Conservation (phyloP, 2,113 vertebrate genomes). For the Notothenia coriiceps region DNA sequence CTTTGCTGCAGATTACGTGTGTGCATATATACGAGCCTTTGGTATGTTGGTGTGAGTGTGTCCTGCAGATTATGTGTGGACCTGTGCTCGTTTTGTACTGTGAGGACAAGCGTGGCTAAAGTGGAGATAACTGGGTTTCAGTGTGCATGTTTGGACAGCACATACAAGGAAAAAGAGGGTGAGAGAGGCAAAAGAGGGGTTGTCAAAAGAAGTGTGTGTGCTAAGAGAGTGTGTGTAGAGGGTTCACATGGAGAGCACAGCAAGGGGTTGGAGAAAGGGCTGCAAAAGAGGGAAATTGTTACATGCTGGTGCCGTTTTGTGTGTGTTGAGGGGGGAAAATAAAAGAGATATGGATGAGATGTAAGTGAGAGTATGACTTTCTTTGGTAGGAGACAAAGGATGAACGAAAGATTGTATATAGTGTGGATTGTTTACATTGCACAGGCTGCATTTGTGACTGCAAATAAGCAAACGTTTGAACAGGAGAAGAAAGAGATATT, state of each 20-base stretch:
- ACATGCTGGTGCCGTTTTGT: not conserved
- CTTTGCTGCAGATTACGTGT: slow-evolving; percentile 41
- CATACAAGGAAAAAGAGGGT: slow-evolving; percentile 1
- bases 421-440: not conserved
- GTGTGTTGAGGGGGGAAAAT: not conserved
- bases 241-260: slow-evolving; percentile 29
- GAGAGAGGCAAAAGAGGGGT: not conserved
- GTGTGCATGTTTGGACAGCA: slow-evolving; percentile 19
- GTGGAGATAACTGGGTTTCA: slow-evolving; percentile 14
- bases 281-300: slow-evolving; percentile 2
- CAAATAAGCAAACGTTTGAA: slow-evolving; percentile 1
- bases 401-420: not conserved
- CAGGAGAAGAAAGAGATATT: not conserved
- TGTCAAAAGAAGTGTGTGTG: slow-evolving; percentile 5
- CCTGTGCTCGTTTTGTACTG: slow-evolving; percentile 4
- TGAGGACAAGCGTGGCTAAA: slow-evolving; percentile 36
- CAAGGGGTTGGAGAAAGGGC: slow-evolving; percentile 6
- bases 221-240: not conserved
- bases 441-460: not conserved
- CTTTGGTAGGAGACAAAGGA: not conserved
- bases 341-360: slow-evolving; percentile 6
- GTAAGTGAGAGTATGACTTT: not conserved
- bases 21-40: not conserved
- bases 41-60: slow-evolving; percentile 18
- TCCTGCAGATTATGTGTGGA: slow-evolving; percentile 39